Evolutionary conservation across 1,140 invertebrate genomes (phyloP), one percentile per base, ranked within the genome.

Genomic region (Cyphomyrmex costatus): DNA sequence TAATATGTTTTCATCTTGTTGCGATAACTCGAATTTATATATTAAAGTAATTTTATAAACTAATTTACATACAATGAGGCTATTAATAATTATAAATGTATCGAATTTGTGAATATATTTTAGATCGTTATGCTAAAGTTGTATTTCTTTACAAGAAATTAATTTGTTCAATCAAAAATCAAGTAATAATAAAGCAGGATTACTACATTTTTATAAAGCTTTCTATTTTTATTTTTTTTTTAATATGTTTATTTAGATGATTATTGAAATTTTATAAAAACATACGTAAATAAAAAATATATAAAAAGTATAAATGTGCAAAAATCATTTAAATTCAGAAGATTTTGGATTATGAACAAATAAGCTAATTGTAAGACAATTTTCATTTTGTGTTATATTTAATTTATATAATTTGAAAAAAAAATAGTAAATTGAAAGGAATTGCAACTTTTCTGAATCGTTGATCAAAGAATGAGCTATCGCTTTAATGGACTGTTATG

Each of bases 261-360:
- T 76, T 71, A 46, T 87, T 89, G 76, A 90, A 80, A 56, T 80
- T 89, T 87, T 76, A 89, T 51, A 83, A 63, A 24, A 73, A 77
- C 53, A 21, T 82, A 42, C 7, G 56, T 77, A 87, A 61, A 82
- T 21, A 36, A 53, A 79, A 80, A 82, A 77, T 85, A 80, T 77
- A 42, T 71, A 56, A 78, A 82, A 79, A 49, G 65, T 86, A 89
- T 78, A 61, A 46, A 86, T 86, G 58, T 61, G 56, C 46, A 27
- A 51, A 71, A 68, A 79, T 86, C 60, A 76, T 85, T 78, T 85
- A 80, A 76, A 76, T 63, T 19, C n/a, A 80, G 70, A 63, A 60
- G 10, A 24, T n/a, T 30, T 12, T 27, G n/a, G 10, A 5, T 7
- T 36, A 12, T 74, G n/a, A 7, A 33, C 12, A 33, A 56, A 12